A percentile compares a stretch with the other conserved stretches of the same genome.
phyloP scores from a whole-genome alignment of 2,888 invertebrate genomes.

The Patella caerulea region DNA sequence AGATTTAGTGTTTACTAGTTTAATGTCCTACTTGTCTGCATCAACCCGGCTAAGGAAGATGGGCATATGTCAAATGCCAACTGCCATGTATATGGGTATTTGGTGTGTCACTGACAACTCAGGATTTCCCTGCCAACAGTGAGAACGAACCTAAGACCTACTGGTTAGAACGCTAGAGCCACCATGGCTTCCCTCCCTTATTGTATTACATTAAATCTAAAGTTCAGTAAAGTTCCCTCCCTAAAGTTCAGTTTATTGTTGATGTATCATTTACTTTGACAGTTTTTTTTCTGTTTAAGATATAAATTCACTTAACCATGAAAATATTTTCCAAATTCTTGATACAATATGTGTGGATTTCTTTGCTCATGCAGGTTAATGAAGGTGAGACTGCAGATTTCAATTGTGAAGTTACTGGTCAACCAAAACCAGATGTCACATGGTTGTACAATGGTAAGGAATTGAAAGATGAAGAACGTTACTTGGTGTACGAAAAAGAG shows the following conservation, averaged over 20 bases:
- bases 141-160: too few relatives aligned
- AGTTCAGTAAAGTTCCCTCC: too few relatives aligned
- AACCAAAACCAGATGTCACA: constrained; percentile 58
- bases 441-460: constrained; percentile 60
- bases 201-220: neutral
- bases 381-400: constrained; percentile 62
- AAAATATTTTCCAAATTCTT: too few relatives aligned
- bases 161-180: too few relatives aligned
- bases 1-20: too few relatives aligned
- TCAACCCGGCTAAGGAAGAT: too few relatives aligned
- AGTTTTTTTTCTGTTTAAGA: neutral
- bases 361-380: constrained; percentile 43
- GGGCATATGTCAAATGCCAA: too few relatives aligned
- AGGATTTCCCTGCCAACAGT: too few relatives aligned
- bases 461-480: constrained; percentile 80
- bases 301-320: too few relatives aligned
- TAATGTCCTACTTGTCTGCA: too few relatives aligned
- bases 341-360: neutral
- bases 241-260: neutral
- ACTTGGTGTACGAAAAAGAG: constrained; percentile 57
- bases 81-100: too few relatives aligned
- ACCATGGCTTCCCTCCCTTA: neutral
- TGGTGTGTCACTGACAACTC: too few relatives aligned
- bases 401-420: constrained; percentile 59
- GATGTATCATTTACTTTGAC: neutral